Evolutionary conservation across 2,797 vertebrate genomes (phyloP).

Genomic region (Tokudaia muenninki): DNA sequence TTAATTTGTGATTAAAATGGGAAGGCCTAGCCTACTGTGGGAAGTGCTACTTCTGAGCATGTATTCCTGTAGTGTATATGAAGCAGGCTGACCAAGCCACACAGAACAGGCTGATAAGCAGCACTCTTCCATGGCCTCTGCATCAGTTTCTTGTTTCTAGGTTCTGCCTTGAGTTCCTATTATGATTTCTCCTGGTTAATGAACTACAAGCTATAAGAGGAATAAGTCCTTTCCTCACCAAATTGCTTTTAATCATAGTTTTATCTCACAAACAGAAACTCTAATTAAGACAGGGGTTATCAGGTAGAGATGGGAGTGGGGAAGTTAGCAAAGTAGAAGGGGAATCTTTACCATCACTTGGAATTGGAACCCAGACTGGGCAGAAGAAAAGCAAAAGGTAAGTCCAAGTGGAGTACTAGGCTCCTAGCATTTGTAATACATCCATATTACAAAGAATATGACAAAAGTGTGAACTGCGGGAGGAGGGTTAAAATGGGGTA

Average conservation of each 20-base stretch:
- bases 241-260: neutral
- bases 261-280: neutral
- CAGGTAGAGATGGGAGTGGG: neutral
- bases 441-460: too few relatives aligned
- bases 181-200: neutral
- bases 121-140: too few relatives aligned
- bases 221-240: neutral
- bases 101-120: too few relatives aligned
- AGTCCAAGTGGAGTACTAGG: neutral
- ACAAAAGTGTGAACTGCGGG: neutral
- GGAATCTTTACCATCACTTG: neutral
- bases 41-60: too few relatives aligned
- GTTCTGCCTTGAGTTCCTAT: neutral
- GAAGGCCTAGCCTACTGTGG: too few relatives aligned
- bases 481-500: neutral
- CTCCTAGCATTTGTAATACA: neutral
- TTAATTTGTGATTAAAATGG: too few relatives aligned
- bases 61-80: too few relatives aligned
- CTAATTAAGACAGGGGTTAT: neutral
- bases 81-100: too few relatives aligned
- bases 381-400: neutral
- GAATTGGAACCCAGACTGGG: neutral
- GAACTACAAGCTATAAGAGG: neutral
- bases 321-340: neutral
- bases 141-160: too few relatives aligned